Evolutionary conservation across 2,113 vertebrate species (phyloP).

Genomic region (Calypte anna): DNA sequence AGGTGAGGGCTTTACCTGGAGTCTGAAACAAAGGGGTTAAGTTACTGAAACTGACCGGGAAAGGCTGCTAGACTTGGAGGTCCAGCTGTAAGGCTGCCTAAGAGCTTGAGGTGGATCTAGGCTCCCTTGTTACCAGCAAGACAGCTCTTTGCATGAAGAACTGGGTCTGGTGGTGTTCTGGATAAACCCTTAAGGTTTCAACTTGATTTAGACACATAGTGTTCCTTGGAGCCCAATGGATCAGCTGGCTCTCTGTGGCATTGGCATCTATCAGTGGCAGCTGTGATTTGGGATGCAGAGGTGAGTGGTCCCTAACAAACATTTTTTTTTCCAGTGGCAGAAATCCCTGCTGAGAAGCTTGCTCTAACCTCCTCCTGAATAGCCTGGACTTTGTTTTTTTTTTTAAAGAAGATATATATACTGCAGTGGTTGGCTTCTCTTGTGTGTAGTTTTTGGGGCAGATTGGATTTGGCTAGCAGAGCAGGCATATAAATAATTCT

Average conservation of each 20-base stretch:
- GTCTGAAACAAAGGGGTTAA: not conserved
- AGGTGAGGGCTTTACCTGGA: not conserved
- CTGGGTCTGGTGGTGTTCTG: not conserved
- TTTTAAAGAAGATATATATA: not conserved
- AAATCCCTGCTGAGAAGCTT: not conserved
- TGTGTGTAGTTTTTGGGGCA: not conserved
- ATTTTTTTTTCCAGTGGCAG: not conserved
- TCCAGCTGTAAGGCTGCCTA: not conserved
- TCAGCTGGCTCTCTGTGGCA: not conserved
- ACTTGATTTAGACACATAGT: fast-evolving
- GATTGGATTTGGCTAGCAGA: not conserved
- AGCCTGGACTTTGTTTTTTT: not conserved
- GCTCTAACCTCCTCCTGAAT: not conserved
- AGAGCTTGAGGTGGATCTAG: not conserved
- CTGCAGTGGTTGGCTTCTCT: not conserved
- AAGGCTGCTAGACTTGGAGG: not conserved
- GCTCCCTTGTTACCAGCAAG: not conserved
- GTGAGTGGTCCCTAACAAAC: not conserved
- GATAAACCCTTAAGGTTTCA: not conserved
- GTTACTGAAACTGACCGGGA: not conserved
- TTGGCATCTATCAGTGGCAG: fast-evolving
- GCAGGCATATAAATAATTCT: not conserved
- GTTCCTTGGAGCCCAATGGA: not conserved
- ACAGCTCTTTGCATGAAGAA: not conserved
- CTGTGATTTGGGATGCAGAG: not conserved